Percentiles rank a stretch among this genome's conserved stretches.
Evolutionary conservation across 2,113 vertebrate species (phyloP).

Genomic region (Ursus arctos): DNA sequence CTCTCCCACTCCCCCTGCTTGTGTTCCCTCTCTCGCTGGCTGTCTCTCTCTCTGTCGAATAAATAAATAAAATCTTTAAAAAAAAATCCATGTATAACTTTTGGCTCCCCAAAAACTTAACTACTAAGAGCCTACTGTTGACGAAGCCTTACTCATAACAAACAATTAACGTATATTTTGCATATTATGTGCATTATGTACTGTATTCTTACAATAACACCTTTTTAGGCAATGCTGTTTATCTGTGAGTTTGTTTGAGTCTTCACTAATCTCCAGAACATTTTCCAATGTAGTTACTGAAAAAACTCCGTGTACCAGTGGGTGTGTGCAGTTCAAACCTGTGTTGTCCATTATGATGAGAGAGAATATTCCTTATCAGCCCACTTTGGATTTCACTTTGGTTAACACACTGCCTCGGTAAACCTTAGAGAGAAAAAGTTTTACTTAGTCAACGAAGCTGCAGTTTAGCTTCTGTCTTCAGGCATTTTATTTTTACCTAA

Average conservation of each 20-base stretch:
- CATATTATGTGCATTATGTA: not conserved
- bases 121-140: not conserved
- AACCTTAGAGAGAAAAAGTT: not conserved
- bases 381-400: not conserved
- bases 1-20: no score
- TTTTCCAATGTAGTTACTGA: not conserved
- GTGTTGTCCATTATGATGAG: not conserved
- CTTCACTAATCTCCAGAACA: not conserved
- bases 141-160: not conserved
- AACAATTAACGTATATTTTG: not conserved
- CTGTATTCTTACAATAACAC: not conserved
- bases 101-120: not conserved
- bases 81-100: not conserved
- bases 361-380: not conserved
- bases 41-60: no score
- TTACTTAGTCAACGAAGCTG: not conserved
- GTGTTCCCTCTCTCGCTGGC: no score
- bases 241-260: not conserved
- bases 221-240: not conserved
- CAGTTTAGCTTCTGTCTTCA: not conserved
- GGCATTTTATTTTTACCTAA: not conserved
- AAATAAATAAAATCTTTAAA: no score
- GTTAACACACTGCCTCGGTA: not conserved
- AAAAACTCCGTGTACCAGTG: not conserved
- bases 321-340: not conserved